Base-by-base conservation (phyloP, 2,113 vertebrate species). In the Gambusia affinis region DNA sequence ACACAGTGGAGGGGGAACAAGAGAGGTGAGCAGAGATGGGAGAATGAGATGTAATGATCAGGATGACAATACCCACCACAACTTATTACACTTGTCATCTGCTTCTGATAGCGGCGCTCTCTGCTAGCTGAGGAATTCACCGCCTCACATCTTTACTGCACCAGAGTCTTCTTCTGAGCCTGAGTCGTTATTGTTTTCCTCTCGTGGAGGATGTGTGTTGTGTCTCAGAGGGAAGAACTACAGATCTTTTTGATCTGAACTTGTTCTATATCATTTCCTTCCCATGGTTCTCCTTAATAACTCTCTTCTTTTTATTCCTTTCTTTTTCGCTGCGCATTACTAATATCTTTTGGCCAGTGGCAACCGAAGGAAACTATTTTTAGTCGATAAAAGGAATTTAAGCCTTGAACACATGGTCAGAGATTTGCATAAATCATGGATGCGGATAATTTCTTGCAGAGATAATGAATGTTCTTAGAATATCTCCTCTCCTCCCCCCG, bases 401-500 rank as follows among this genome's bases (percentile, higher is more conserved):
- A 84, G 85, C 86, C 81, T 85, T 85, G 85, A 87, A 92, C 88
- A 89, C 80, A 83, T 85, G 89, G 89, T 87, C 85, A 80, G 73
- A 91, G 85, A 93, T 93, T 93, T 91, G 89, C 92, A 94, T 94
- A 90, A 93, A 92, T 94, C 87, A 92, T 77, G 80, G 83, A 85
- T 78, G 79, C 33, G 72, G 83, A 82, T 89, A 78, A 91, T 91
- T 92, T 92, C 82, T 37, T 87, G 85, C 73, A n/a, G 73, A 92
- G 87, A 92, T 92, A 91, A 92, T 90, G 84, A 93, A 90, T 87
- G 82, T 92, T 91, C 86, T 89, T 92, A 80, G 86, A 89, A 93
- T 88, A 88, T 90, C 86, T 86, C 60, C 28, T 67, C 63, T 22
- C 64, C 82, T 8, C 35, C 31, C 7, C 7, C 35, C 19, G 27